Conservation (phyloP, 2,797 vertebrate species). For the Bryconaethiops microstoma region DNA sequence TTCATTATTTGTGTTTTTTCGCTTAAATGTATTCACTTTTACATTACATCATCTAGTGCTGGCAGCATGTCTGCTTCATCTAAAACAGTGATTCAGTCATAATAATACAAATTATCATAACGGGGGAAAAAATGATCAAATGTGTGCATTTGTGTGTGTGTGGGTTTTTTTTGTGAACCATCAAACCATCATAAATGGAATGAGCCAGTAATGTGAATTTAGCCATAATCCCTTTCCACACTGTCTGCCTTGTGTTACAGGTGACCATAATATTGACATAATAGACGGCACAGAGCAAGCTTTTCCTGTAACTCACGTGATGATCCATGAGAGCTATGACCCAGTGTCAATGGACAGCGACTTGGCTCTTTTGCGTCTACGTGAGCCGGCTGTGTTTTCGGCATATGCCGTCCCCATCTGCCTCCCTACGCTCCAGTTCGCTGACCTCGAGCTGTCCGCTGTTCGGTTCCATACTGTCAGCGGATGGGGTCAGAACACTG, state of each 20-base stretch:
- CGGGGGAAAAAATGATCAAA: too few species aligned
- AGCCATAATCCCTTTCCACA: not conserved
- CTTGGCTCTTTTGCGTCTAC: slow-evolving; percentile 81
- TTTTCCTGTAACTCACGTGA: slow-evolving; percentile 62
- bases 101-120: too few species aligned
- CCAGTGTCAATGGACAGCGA: slow-evolving; percentile 69
- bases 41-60: too few species aligned
- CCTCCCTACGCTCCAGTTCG: slow-evolving; percentile 78
- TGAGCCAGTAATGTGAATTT: too few species aligned
- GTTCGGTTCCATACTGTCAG: slow-evolving; percentile 80
- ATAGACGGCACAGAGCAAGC: slow-evolving; percentile 79
- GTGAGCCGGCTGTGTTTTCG: slow-evolving; percentile 59
- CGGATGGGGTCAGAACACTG: slow-evolving; percentile 83
- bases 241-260: slow-evolving; percentile 64
- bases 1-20: too few species aligned
- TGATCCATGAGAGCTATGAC: slow-evolving; percentile 71
- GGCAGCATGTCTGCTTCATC: too few species aligned
- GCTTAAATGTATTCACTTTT: too few species aligned
- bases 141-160: too few species aligned
- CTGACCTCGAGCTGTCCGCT: slow-evolving; percentile 67
- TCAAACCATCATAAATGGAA: too few species aligned
- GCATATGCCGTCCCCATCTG: slow-evolving; percentile 79
- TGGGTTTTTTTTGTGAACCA: too few species aligned
- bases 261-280: slow-evolving; percentile 73
- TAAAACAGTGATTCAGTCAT: too few species aligned